Evolutionary conservation across 2,888 invertebrate species (phyloP).

Genomic region (Andrena trimmerana): DNA sequence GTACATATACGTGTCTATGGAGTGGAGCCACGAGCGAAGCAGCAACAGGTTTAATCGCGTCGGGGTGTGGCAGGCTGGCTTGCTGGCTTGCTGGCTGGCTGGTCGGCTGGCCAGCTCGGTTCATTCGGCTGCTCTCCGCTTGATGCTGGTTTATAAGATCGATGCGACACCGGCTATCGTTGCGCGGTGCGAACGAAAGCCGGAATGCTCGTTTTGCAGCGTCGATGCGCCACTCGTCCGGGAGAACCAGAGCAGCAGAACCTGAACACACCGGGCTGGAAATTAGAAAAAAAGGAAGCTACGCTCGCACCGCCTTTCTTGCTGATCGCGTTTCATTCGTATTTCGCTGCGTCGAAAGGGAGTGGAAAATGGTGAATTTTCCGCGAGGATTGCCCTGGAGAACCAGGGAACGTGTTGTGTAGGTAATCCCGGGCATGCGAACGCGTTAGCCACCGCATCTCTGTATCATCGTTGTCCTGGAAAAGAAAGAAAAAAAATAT

Average conservation of each 20-base stretch:
- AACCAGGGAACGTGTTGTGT: too few relatives aligned
- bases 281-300: constrained; percentile 14
- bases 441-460: too few relatives aligned
- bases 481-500: too few relatives aligned
- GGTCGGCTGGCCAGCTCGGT: constrained; percentile 57
- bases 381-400: not conserved
- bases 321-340: constrained; percentile 7
- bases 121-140: constrained; percentile 71
- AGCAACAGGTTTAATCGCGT: constrained; percentile 84
- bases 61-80: constrained; percentile 82
- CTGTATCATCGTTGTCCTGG: too few relatives aligned
- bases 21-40: constrained; percentile 73
- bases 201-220: constrained; percentile 60
- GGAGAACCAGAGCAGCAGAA: constrained; percentile 10
- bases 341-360: not conserved
- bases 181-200: constrained; percentile 67
- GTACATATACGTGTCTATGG: constrained; percentile 46
- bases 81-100: constrained; percentile 69
- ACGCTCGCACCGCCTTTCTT: constrained; percentile 21
- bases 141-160: constrained; percentile 74
- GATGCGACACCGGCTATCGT: constrained; percentile 71
- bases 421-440: too few relatives aligned
- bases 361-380: constrained; percentile 4
- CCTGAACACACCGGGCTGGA: constrained; percentile 27
- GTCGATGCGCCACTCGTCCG: constrained; percentile 28